Evolutionary conservation across 2,888 invertebrate species (phyloP).

Genomic region (Melinaea menophilus): DNA sequence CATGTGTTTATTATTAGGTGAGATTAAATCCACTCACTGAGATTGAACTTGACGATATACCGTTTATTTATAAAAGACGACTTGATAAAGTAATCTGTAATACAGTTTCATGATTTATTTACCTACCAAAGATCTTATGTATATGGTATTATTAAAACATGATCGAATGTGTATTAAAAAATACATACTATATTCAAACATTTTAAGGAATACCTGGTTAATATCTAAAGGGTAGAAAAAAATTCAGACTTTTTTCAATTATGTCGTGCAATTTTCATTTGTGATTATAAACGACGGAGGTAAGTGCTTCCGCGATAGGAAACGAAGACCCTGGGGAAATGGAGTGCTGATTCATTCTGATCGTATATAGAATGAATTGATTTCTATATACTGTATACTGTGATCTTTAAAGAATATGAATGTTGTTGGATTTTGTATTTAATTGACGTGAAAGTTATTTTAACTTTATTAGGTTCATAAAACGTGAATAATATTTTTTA

Average conservation of each 20-base stretch:
- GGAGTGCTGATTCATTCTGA: conserved; percentile 41
- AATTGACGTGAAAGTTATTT: not conserved
- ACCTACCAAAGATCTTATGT: no score
- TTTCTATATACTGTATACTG: conserved; percentile 32
- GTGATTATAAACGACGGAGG: conserved; percentile 55
- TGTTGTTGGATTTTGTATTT: not conserved
- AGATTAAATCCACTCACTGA: no score
- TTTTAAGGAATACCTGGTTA: not conserved
- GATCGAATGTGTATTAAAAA: not conserved
- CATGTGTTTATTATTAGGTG: no score
- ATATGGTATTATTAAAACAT: not conserved
- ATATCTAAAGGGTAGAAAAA: not conserved
- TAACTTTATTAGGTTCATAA: not conserved
- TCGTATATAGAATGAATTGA: conserved; percentile 45
- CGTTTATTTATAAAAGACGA: no score
- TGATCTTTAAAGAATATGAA: not conserved
- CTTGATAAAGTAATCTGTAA: no score
- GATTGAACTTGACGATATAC: no score
- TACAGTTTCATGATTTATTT: no score
- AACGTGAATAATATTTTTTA: not conserved
- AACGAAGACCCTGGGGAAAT: conserved; percentile 58
- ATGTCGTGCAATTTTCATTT: conserved; percentile 52
- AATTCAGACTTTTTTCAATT: conserved; percentile 19
- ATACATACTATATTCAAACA: not conserved
- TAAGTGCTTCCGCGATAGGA: conserved; percentile 55